A percentile compares a stretch with the other conserved stretches of the same genome.
These are phyloP conservation scores for Herpailurus yagouaroundi DNA, from an alignment of 2,113 vertebrate genomes.

Conservation along the genomic window DNA sequence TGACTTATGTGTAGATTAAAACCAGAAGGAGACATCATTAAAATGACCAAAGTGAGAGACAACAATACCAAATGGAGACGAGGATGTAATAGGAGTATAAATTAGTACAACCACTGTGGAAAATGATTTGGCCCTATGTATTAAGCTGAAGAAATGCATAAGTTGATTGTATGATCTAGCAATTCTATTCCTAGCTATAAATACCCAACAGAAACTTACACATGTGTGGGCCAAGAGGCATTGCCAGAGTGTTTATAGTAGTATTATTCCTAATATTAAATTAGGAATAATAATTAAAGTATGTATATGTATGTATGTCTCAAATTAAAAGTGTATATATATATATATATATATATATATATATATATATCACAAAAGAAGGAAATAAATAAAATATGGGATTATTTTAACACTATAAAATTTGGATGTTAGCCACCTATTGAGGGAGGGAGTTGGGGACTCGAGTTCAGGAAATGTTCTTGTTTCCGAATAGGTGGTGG, in stretches of 20 bases:
- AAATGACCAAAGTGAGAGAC: background rate
- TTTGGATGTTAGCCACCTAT: background rate
- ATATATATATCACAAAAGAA: background rate
- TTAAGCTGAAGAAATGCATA: background rate
- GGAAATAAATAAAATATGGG: background rate
- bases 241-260: background rate
- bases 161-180: background rate
- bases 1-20: slow-evolving; percentile 2
- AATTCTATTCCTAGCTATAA: background rate
- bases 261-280: background rate
- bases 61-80: background rate
- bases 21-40: background rate
- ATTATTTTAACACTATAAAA: background rate
- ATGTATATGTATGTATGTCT: background rate
- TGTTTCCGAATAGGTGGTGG: background rate
- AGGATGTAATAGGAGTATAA: background rate
- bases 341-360: background rate
- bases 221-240: background rate
- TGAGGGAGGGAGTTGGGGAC: background rate
- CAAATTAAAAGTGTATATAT: too few species aligned
- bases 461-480: background rate
- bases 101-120: background rate
- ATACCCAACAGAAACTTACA: background rate
- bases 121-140: background rate
- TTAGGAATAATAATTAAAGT: too few species aligned